Percentiles rank a stretch among this genome's conserved stretches.
Evolutionary conservation across 2,888 invertebrate species (phyloP).

Genomic region (Notodonta dromedarius): DNA sequence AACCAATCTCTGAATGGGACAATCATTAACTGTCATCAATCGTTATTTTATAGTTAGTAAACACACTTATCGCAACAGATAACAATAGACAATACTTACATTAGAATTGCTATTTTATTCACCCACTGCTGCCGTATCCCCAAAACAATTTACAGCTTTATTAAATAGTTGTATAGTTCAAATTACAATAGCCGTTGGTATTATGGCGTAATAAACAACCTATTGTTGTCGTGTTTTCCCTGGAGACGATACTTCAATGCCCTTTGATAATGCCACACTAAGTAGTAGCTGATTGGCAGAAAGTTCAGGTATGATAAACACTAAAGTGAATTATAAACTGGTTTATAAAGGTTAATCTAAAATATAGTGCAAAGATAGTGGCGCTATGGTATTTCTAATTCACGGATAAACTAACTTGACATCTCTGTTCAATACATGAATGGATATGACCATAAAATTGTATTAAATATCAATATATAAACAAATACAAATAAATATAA

Average conservation of each 20-base stretch:
- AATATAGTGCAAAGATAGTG: too few species aligned
- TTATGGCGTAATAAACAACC: slow-evolving; percentile 44
- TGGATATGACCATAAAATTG: too few species aligned
- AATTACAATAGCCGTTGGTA: slow-evolving; percentile 35
- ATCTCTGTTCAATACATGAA: too few species aligned
- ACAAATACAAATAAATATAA: too few species aligned
- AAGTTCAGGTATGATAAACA: neutral
- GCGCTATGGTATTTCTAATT: too few species aligned
- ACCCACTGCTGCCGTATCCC: neutral
- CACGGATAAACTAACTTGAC: too few species aligned
- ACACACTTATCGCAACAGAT: slow-evolving; percentile 20
- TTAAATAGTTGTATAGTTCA: slow-evolving; percentile 15
- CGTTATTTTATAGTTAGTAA: slow-evolving; percentile 28
- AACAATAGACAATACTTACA: slow-evolving; percentile 17
- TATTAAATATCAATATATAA: too few species aligned
- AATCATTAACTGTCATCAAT: slow-evolving; percentile 17
- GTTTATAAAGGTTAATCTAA: neutral
- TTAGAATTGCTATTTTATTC: neutral
- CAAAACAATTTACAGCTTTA: slow-evolving; percentile 11
- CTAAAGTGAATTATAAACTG: neutral
- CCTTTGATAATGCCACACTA: slow-evolving; percentile 32
- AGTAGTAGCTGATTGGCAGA: neutral
- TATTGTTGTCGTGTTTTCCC: slow-evolving; percentile 41
- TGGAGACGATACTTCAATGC: slow-evolving; percentile 40
- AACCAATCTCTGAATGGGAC: too few species aligned